A percentile compares a stretch with the other conserved stretches of the same genome.
Evolutionary conservation across 2,797 vertebrate genomes (phyloP).

Genomic region (Sebastes taczanowskii): DNA sequence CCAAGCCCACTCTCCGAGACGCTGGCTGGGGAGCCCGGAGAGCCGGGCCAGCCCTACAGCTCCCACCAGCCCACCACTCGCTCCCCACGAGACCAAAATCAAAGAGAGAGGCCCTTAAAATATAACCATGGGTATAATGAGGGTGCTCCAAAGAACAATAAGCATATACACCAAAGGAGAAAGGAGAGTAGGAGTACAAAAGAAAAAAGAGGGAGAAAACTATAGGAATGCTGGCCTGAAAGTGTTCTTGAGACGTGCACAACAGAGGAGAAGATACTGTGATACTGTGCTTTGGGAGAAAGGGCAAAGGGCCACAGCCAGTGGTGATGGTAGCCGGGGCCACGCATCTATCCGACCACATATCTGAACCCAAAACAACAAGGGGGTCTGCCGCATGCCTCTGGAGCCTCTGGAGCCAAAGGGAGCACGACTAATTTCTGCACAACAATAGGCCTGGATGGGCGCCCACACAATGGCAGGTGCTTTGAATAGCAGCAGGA

Average conservation of each 20-base stretch:
- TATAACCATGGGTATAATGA: conserved; percentile 82
- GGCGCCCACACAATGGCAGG: conserved; percentile 86
- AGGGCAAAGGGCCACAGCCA: conserved; percentile 77
- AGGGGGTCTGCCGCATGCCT: conserved; percentile 84
- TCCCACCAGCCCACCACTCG: conserved; percentile 69
- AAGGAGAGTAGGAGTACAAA: conserved; percentile 65
- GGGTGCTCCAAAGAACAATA: conserved; percentile 80
- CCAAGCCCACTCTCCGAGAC: conserved; percentile 77
- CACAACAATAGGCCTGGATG: conserved; percentile 80
- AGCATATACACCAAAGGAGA: conserved; percentile 76
- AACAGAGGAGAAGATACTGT: conserved; percentile 42
- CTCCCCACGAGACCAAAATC: conserved; percentile 77
- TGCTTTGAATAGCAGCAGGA: conserved; percentile 83
- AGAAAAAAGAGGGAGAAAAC: conserved; percentile 58
- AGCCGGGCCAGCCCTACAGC: conserved; percentile 71
- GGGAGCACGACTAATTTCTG: conserved; percentile 84
- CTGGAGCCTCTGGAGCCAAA: conserved; percentile 72
- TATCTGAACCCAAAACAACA: conserved; percentile 74
- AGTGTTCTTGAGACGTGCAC: conserved; percentile 53
- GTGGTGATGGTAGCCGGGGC: conserved; percentile 74
- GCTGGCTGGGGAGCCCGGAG: conserved; percentile 74
- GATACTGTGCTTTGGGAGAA: conserved; percentile 57
- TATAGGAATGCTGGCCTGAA: conserved; percentile 66
- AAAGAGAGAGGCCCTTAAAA: conserved; percentile 81
- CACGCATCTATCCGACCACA: conserved; percentile 66